Evolutionary conservation across 2,113 vertebrate genomes (phyloP).

Genomic region (Chitala chitala): DNA sequence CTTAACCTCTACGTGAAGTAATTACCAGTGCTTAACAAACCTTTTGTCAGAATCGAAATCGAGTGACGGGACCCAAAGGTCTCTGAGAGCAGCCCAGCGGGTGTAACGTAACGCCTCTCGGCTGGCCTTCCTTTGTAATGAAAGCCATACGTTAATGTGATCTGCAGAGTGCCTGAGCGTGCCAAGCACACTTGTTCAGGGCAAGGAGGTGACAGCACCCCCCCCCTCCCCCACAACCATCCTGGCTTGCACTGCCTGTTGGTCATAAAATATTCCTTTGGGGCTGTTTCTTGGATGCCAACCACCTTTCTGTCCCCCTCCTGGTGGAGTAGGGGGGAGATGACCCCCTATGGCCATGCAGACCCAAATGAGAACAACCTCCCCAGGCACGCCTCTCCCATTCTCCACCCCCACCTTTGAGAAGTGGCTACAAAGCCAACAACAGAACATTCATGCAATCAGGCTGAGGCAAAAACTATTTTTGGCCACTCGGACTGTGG

Average conservation of each 20-base stretch:
- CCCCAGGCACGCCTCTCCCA: neutral
- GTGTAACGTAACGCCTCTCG: neutral
- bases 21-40: neutral
- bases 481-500: too few relatives aligned
- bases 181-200: neutral
- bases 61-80: neutral
- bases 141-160: neutral
- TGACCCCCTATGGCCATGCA: neutral
- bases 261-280: neutral
- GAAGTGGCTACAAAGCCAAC: constrained; percentile 12
- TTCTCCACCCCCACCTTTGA: neutral
- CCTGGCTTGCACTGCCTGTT: neutral
- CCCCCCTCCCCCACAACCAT: neutral
- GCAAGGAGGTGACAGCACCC: neutral
- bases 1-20: neutral
- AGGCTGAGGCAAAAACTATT: constrained; percentile 21
- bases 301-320: neutral
- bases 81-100: neutral
- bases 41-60: neutral
- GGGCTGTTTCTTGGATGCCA: neutral
- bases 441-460: too few relatives aligned
- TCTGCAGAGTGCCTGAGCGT: neutral
- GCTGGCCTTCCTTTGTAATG: neutral
- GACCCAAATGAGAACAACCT: constrained; percentile 2
- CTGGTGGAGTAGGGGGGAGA: neutral